Evolutionary conservation across 2,797 vertebrate genomes (phyloP), one percentile per base, ranked within the genome.

Genomic region (Rachycentron canadum): DNA sequence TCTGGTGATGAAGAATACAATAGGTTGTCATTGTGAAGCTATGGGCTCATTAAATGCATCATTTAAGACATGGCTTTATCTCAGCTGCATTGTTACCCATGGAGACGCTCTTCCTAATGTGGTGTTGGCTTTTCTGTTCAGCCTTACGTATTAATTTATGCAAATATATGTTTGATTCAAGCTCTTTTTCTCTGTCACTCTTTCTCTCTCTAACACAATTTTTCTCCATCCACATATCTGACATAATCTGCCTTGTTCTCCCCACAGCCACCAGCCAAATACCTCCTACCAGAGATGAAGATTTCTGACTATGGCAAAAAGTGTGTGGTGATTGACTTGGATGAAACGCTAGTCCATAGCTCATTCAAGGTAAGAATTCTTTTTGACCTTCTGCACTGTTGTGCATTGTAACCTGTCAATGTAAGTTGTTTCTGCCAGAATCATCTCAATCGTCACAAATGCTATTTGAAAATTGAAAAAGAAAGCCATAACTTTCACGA

Each of bases 281-380:
- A 97, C 96, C 98, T 99, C 95, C 96, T 99, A 78, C 97, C 98
- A 84, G 98, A 99, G 94, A 94, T 97, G 93, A 97, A 95, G 90
- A 96, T 96, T 95, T 96, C 96, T 52, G 97, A 99, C 94, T 97
- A 97, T 67, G 97, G 97, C 76, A 99, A 96, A 95, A 99, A 98
- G 89, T 99, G 98, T 87, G 97, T 99, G 92, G 98, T 99, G 91
- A 99, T 99, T 82, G 98, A 99, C 93, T 93, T 99, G 94, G 98
- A 99, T 84, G 98, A 99, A 92, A 99, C 98, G 2, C 93, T 99
- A 74, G 98, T 99, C 85, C 98, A 99, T 95, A 99, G 98, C 93
- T 99, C 98, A 34, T 99, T 99, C 94, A 99, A 99, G 97, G 98
- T 99, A 95, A 95, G 71, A 63, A 13, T 32, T 32, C 3, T 32